Evolutionary conservation across 2,797 vertebrate species (phyloP), one percentile per base, ranked within the genome.

Genomic region (Chromis chromis): DNA sequence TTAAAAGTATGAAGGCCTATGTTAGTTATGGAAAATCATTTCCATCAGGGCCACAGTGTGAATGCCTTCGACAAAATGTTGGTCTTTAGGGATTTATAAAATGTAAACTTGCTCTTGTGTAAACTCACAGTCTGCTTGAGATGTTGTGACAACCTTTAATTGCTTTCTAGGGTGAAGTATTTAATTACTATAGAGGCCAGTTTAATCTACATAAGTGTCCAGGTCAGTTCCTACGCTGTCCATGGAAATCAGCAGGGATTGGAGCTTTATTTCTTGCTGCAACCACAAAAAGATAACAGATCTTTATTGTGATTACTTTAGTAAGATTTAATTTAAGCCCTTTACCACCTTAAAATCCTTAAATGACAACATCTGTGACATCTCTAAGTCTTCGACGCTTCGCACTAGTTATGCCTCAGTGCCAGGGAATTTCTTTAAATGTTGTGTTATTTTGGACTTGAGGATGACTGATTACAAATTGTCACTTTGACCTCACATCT

Each of bases 61-160:
- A 57, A 68, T 19, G 24, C 27, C 21, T 11, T 55, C 31, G 25
- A 36, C 7, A 22, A 54, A 63, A 27, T 22, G 7, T 59, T 53
- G 39, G 54, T 69, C 49, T 76, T 62, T 3, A 22, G 60, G 57
- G 74, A 49, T 44, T 84, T 61, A 6, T 65, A 59, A 82, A 81
- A 75, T 86, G 60, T 86, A 73, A 89, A 69, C 75, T 73, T 56
- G 19, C 25, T 79, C 49, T 53, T 65, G 31, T 53, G 28, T 74
- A 54, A 81, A 71, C 60, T 31, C 21, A 24, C 50, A 31, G 39
- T 1, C 33, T 76, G 63, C 22, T 22, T 52, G 19, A 66, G 65
- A 74, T 65, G 27, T 42, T 81, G 13, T 57, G 13, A 50, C 0
- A 10, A 53, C 28, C 22, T 75, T 76, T 64, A 59, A 59, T 64